These are phyloP conservation scores for Metopia argyrocephala DNA, from an alignment of 2,888 invertebrate species.

Conservation along the genomic window DNA sequence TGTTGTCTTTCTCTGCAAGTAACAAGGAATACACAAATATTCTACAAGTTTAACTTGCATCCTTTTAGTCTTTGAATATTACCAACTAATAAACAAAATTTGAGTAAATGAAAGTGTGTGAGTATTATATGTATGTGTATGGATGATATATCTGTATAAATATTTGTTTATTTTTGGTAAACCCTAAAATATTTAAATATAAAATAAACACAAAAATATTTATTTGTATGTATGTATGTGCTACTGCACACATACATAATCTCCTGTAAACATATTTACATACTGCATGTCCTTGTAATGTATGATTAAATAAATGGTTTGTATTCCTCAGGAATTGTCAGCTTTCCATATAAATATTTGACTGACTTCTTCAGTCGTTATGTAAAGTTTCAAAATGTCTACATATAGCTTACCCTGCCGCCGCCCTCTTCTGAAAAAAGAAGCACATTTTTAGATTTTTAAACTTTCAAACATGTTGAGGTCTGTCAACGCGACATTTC, in stretches of 20 bases:
- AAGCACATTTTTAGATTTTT: constrained; percentile 13
- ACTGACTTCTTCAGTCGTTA: not conserved
- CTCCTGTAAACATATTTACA: not conserved
- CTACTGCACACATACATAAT: not conserved
- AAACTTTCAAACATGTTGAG: constrained; percentile 29
- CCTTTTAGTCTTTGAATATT: not conserved
- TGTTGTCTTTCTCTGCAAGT: not conserved
- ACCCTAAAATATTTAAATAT: constrained; percentile 7
- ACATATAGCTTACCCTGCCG: not conserved
- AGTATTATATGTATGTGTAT: too few species aligned
- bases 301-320: constrained; percentile 37
- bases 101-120: not conserved
- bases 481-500: constrained; percentile 67
- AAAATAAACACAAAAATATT: not conserved
- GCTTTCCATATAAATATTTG: not conserved
- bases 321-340: constrained; percentile 3
- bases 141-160: not conserved
- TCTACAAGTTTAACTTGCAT: not conserved
- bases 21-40: not conserved
- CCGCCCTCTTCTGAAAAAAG: not conserved
- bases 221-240: not conserved
- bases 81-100: not conserved
- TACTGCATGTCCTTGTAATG: constrained; percentile 9
- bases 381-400: constrained; percentile 15
- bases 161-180: constrained; percentile 36